Percentiles rank a stretch among this genome's conserved stretches.
These are phyloP conservation scores for Heterotis niloticus DNA, from an alignment of 2,113 vertebrate species.

Conservation along the genomic window DNA sequence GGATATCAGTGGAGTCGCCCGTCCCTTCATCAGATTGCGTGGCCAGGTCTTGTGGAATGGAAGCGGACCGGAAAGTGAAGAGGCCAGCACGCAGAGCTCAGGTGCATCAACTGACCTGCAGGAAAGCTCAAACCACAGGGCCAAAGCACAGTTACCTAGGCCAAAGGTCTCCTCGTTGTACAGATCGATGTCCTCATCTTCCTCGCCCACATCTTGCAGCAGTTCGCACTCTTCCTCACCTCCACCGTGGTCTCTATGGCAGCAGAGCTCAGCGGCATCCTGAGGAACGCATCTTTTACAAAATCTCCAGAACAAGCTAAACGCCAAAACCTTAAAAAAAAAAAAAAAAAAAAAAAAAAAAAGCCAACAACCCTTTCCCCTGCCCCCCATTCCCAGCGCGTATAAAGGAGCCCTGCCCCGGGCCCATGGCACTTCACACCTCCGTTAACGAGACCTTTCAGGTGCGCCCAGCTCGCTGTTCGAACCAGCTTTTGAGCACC, in stretches of 20 bases:
- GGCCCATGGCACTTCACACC: no score
- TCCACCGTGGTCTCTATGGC: conserved; percentile 68
- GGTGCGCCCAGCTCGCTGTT: no score
- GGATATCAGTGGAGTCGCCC: conserved; percentile 30
- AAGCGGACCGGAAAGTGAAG: background rate
- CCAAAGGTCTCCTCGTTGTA: conserved; percentile 84
- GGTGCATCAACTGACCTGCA: background rate
- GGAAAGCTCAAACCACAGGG: background rate
- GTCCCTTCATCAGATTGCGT: conserved; percentile 32
- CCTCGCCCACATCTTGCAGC: conserved; percentile 75
- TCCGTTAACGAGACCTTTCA: no score
- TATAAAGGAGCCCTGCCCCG: no score
- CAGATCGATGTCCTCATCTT: conserved; percentile 77
- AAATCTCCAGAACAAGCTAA: background rate
- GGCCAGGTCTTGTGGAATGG: conserved; percentile 40
- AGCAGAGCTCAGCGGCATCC: conserved; percentile 46
- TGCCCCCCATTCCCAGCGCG: no score
- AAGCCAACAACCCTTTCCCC: no score
- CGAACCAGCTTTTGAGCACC: no score
- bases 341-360: background rate
- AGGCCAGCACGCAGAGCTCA: background rate
- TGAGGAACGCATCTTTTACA: background rate
- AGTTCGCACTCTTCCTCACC: conserved; percentile 63
- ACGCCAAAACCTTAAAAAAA: background rate
- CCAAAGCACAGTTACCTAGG: conserved; percentile 53